phyloP scores from a whole-genome alignment of 2,888 invertebrate genomes.

The Troglohyphantes excavatus region DNA sequence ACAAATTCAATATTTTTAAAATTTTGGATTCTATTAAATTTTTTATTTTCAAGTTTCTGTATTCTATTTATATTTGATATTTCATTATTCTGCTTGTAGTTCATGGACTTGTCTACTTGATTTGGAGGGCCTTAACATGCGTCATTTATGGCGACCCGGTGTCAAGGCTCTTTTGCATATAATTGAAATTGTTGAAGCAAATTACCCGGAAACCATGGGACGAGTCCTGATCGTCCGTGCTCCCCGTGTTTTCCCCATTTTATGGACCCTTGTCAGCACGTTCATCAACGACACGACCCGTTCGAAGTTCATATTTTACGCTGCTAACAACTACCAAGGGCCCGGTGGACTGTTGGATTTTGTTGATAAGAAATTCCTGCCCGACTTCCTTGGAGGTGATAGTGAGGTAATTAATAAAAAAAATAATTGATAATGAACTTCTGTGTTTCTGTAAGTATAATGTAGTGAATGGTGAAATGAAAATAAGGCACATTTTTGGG shows the following conservation, averaged over 20 bases:
- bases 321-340: constrained; percentile 92
- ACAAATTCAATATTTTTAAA: too few relatives aligned
- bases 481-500: too few relatives aligned
- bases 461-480: too few relatives aligned
- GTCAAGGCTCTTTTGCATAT: constrained; percentile 87
- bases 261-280: constrained; percentile 97
- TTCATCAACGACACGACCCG: constrained; percentile 97
- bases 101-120: constrained; percentile 95
- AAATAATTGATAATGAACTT: too few relatives aligned
- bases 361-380: constrained; percentile 91
- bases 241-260: constrained; percentile 95
- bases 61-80: too few relatives aligned
- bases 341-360: constrained; percentile 92
- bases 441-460: too few relatives aligned
- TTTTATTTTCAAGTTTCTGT: too few relatives aligned
- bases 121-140: constrained; percentile 96
- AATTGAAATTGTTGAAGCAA: constrained; percentile 93
- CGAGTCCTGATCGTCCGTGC: constrained; percentile 94
- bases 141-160: constrained; percentile 97
- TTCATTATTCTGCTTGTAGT: too few relatives aligned
- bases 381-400: constrained; percentile 95
- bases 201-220: constrained; percentile 98
- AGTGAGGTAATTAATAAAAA: constrained; percentile 89
- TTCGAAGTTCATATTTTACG: constrained; percentile 95
- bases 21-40: too few relatives aligned